A percentile compares a stretch with the other conserved stretches of the same genome.
These are phyloP conservation scores for Eupeodes corollae DNA, from an alignment of 1,140 invertebrate genomes.

Conservation along the genomic window DNA sequence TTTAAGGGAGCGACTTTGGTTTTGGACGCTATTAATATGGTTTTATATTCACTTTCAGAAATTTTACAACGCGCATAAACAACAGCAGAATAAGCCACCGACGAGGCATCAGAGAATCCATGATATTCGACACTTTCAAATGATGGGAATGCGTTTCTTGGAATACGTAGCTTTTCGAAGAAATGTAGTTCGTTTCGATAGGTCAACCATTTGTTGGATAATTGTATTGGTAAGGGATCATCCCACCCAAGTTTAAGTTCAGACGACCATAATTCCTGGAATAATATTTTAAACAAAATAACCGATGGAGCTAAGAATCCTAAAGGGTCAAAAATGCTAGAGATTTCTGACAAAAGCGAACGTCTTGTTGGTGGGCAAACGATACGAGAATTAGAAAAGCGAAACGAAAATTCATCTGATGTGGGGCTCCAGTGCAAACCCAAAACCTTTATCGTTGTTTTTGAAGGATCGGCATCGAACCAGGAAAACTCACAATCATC, in stretches of 20 bases:
- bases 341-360: constrained; percentile 18
- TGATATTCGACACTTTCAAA: constrained; percentile 1
- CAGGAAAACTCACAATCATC: constrained; percentile 3
- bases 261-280: not conserved
- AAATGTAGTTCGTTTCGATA: not conserved
- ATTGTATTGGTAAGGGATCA: not conserved
- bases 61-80: not conserved
- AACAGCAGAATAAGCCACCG: not conserved
- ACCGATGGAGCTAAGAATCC: constrained; percentile 23
- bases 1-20: constrained; percentile 24
- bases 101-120: not conserved
- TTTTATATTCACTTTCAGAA: not conserved
- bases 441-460: constrained; percentile 4
- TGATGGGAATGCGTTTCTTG: not conserved
- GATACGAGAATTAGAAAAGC: not conserved
- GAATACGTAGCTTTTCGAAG: not conserved
- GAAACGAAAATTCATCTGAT: constrained; percentile 10
- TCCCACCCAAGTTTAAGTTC: not conserved
- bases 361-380: constrained; percentile 14
- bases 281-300: not conserved
- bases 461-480: not conserved
- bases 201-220: not conserved
- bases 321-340: constrained; percentile 25
- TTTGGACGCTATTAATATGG: constrained; percentile 16
- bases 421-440: constrained; percentile 22